Conservation (phyloP, 2,888 invertebrate species). For the Orthosia gracilis region DNA sequence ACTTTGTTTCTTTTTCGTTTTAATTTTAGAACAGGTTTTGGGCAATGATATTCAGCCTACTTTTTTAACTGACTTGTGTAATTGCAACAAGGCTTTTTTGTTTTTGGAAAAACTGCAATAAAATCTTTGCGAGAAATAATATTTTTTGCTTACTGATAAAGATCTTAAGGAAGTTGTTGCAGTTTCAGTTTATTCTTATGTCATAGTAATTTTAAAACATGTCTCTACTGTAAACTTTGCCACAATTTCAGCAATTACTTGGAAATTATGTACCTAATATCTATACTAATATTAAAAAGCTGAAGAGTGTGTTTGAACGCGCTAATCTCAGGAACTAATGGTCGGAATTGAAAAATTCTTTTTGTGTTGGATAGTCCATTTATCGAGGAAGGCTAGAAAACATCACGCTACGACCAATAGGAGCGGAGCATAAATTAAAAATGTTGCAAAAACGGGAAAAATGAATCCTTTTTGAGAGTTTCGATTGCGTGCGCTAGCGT, state of each 20-base stretch:
- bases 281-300: no score
- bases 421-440: no score
- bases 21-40: conserved; percentile 16
- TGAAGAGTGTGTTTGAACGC: no score
- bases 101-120: conserved; percentile 2
- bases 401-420: no score
- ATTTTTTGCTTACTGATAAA: neutral
- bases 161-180: neutral
- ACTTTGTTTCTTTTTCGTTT: conserved; percentile 14
- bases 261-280: neutral
- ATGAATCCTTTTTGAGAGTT: no score
- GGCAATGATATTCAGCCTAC: conserved; percentile 29
- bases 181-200: neutral
- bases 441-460: no score
- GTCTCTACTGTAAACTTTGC: neutral
- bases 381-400: no score
- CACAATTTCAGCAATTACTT: neutral
- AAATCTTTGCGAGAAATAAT: neutral
- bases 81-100: conserved; percentile 8
- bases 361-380: no score
- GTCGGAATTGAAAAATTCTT: no score
- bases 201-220: neutral
- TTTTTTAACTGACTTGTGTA: conserved; percentile 25
- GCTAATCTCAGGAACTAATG: no score
- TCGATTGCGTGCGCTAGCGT: no score